Base-by-base conservation (phyloP, 2,797 vertebrate genomes). In the Darevskia mixta region DNA sequence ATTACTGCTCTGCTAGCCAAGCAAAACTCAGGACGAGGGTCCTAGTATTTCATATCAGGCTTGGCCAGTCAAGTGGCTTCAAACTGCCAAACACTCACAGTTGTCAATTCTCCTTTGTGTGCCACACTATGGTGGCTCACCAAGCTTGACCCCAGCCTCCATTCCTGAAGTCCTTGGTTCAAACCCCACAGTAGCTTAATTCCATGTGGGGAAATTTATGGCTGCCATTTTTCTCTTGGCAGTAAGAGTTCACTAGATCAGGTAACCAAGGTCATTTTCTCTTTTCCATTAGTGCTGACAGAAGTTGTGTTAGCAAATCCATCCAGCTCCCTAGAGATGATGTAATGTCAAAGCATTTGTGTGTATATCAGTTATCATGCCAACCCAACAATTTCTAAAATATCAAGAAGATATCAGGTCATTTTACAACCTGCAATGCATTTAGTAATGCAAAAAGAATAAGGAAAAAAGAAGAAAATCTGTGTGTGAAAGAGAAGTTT, bases 191-290 rank as follows among this genome's bases (percentile, higher is more conserved):
- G 11, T 38, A 18, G 58, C 5, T 87, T 92, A 85, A 92, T 75
- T 5, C 0, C 2, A 49, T 29, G n/a, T 71, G 89, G 0, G 93
- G 86, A 91, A 0, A 2, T 5, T 1, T 32, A 72, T 18, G 49
- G 43, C 20, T 83, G n/a, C 77, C 82, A 29, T 91, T 93, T 91
- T 87, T 32, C 76, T 55, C 61, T 87, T 23, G 15, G 3, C 3
- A 83, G 8, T 2, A 87, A 64, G 55, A 86, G 72, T 80, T 92
- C 79, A 75, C 3, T 90, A 66, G 77, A 82, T 76, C 38, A 45
- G 17, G 10, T 78, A 89, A 88, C 91, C 29, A 86, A 95, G 73
- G 83, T 91, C 86, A 92, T 66, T 83, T 85, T 87, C 55, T 87
- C 78, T 35, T 88, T 91, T 90, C 86, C 83, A 13, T 88, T 89